Conservation (phyloP, 2,888 invertebrate species). For the Orthosia gothica region DNA sequence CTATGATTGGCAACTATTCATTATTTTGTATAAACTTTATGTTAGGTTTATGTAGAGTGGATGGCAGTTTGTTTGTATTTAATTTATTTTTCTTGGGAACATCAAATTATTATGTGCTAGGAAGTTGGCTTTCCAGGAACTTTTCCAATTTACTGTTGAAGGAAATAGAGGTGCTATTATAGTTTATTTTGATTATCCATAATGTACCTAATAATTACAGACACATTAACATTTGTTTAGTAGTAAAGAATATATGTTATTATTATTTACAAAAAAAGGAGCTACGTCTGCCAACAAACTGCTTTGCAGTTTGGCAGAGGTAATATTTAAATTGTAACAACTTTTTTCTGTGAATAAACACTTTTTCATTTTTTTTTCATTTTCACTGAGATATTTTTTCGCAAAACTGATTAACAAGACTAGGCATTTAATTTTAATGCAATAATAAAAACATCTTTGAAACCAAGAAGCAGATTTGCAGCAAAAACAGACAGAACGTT, state of each 20-base stretch:
- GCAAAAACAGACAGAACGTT: neutral
- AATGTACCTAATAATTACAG: neutral
- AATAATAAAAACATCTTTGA: neutral
- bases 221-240: too few species aligned
- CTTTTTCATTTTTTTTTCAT: too few species aligned
- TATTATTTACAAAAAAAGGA: too few species aligned
- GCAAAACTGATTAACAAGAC: neutral
- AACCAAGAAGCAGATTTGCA: neutral
- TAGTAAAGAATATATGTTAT: too few species aligned
- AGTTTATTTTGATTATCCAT: neutral
- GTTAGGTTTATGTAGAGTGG: conserved; percentile 22
- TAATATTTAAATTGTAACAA: too few species aligned
- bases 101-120: neutral
- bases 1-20: conserved; percentile 69
- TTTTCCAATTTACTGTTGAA: neutral
- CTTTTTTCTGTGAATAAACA: too few species aligned
- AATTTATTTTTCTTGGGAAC: conserved; percentile 31
- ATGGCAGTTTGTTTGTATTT: conserved; percentile 24
- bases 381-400: neutral
- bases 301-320: too few species aligned
- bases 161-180: neutral
- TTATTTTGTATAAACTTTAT: conserved; percentile 49
- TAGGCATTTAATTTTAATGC: neutral
- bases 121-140: conserved; percentile 2
- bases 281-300: too few species aligned